Evolutionary conservation across 2,797 vertebrate genomes (phyloP).

Genomic region (Cyprinella venusta): DNA sequence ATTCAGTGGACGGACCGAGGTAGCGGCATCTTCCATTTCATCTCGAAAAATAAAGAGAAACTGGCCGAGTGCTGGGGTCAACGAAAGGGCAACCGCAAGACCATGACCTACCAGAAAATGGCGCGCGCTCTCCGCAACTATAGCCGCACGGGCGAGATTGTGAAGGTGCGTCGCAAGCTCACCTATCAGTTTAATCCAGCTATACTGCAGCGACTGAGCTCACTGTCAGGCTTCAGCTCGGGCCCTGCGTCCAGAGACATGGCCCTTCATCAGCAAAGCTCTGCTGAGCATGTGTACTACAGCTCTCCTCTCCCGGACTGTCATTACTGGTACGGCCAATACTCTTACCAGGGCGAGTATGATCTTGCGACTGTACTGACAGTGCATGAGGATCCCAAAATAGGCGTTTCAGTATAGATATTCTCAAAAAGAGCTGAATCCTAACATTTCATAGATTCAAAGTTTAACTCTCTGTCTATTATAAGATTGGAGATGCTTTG

Average conservation of each 20-base stretch:
- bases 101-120: slow-evolving; percentile 99
- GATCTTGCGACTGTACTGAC: slow-evolving; percentile 74
- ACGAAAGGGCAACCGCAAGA: slow-evolving; percentile 97
- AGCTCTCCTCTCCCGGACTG: slow-evolving; percentile 75
- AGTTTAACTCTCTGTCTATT: background rate
- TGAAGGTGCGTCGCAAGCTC: slow-evolving; percentile 93
- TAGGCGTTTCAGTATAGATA: slow-evolving; percentile 28
- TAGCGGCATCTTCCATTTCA: slow-evolving; percentile 93
- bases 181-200: slow-evolving; percentile 95
- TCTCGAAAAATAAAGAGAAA: slow-evolving; percentile 98
- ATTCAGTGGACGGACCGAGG: slow-evolving; percentile 95
- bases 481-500: background rate
- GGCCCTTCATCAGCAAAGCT: slow-evolving; percentile 64
- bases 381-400: slow-evolving; percentile 65
- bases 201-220: slow-evolving; percentile 87
- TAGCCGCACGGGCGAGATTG: slow-evolving; percentile 93
- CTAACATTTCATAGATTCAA: background rate
- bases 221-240: slow-evolving; percentile 57
- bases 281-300: slow-evolving; percentile 53
- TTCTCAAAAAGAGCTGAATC: background rate
- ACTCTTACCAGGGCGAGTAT: slow-evolving; percentile 77
- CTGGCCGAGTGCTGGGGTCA: slow-evolving; percentile 96
- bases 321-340: slow-evolving; percentile 81
- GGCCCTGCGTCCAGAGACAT: slow-evolving; percentile 66
- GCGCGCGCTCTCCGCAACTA: slow-evolving; percentile 97